Evolutionary conservation across 2,797 vertebrate genomes (phyloP).

Genomic region (Tangara arthus): DNA sequence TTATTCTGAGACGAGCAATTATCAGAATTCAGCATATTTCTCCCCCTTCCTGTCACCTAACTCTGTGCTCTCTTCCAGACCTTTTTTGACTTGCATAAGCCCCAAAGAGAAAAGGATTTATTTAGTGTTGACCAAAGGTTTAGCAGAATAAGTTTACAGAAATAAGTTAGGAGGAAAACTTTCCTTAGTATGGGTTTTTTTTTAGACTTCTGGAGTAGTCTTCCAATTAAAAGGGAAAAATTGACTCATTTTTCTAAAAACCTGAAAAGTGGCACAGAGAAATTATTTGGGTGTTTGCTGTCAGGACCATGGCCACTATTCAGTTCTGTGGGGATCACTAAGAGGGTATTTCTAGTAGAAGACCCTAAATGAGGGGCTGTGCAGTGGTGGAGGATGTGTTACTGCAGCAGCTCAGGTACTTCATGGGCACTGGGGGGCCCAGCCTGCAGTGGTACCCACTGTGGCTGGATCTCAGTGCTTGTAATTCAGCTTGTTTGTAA

Average conservation of each 20-base stretch:
- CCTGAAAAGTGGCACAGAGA: neutral
- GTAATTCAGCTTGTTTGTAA: neutral
- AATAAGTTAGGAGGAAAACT: neutral
- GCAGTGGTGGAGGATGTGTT: neutral
- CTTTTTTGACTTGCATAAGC: slow-evolving; percentile 6
- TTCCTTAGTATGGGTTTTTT: neutral
- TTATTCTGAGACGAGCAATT: slow-evolving; percentile 55
- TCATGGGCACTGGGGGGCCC: neutral
- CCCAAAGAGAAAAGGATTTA: slow-evolving; percentile 13
- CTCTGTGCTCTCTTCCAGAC: neutral
- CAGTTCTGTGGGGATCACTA: neutral
- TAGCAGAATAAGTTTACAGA: neutral
- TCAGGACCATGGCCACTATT: neutral
- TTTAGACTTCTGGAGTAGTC: neutral
- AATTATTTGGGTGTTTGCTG: neutral
- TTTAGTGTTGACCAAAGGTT: neutral
- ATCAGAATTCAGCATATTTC: slow-evolving; percentile 49
- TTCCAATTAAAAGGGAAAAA: neutral
- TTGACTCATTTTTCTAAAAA: neutral
- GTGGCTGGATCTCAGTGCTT: neutral
- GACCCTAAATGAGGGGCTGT: neutral
- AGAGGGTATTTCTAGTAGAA: neutral
- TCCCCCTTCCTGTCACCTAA: neutral
- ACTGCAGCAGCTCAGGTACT: neutral
- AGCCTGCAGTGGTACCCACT: neutral